Conservation (phyloP, 2,113 vertebrate species). For the Psittacula cyanocephala region DNA sequence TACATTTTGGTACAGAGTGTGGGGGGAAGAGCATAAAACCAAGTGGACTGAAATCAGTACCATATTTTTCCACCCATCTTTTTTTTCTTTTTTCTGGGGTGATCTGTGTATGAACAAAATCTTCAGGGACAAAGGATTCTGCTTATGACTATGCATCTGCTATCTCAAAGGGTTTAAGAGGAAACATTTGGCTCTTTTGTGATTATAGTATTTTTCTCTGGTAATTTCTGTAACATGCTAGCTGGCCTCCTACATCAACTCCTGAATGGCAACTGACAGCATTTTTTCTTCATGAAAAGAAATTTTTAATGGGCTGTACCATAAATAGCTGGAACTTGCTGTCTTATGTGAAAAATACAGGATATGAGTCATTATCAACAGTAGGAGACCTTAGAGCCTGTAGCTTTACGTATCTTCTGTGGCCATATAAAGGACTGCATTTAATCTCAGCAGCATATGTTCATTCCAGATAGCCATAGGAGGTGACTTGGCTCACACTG, state of each 20-base stretch:
- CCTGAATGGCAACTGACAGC: constrained; percentile 52
- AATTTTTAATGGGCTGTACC: constrained; percentile 54
- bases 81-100: background rate
- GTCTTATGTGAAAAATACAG: constrained; percentile 57
- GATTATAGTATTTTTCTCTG: constrained; percentile 54
- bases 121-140: background rate
- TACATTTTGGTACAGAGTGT: background rate
- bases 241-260: constrained; percentile 51
- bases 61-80: background rate
- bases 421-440: background rate
- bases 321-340: constrained; percentile 69
- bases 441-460: background rate
- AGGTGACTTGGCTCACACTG: background rate
- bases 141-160: constrained; percentile 18
- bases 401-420: background rate
- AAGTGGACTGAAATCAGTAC: background rate
- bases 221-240: constrained; percentile 45
- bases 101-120: background rate
- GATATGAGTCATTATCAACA: constrained; percentile 63
- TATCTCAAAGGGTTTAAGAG: constrained; percentile 18
- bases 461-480: background rate
- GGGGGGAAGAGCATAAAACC: background rate
- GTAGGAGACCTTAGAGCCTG: constrained; percentile 52
- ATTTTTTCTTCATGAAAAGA: constrained; percentile 59
- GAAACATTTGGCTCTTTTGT: constrained; percentile 32